These are phyloP conservation scores for Microcebus jonahi DNA, from an alignment of 2,113 vertebrate species.

Conservation along the genomic window DNA sequence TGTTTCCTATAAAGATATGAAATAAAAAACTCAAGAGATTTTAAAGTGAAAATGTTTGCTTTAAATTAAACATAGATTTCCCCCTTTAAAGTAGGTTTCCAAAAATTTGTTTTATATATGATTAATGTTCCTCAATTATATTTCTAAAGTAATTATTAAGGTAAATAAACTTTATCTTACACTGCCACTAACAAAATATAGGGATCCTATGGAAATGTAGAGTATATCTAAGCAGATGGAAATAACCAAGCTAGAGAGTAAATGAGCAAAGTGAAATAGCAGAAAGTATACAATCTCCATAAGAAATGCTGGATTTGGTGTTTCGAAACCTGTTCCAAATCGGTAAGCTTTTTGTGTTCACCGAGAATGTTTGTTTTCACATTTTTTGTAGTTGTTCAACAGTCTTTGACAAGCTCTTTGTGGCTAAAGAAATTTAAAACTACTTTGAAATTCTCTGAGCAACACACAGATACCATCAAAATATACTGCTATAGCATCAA, in stretches of 20 bases:
- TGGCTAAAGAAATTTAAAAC: conserved; percentile 75
- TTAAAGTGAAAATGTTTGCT: not conserved
- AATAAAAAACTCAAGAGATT: not conserved
- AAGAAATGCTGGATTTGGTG: conserved; percentile 36
- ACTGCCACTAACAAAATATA: not conserved
- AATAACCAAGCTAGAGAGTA: not conserved
- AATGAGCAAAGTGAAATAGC: not conserved
- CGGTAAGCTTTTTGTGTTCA: conserved; percentile 72
- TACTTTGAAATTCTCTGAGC: conserved; percentile 66
- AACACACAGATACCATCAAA: conserved; percentile 72
- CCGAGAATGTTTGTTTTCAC: conserved; percentile 68
- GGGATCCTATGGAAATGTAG: not conserved
- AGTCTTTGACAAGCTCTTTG: conserved; percentile 73
- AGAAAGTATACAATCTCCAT: not conserved
- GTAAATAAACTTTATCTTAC: not conserved
- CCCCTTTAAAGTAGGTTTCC: not conserved
- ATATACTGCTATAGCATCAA: conserved; percentile 44
- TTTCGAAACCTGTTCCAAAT: conserved; percentile 61
- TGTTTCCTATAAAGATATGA: not conserved
- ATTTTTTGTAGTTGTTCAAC: conserved; percentile 50
- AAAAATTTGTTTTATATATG: not conserved
- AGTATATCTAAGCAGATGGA: not conserved
- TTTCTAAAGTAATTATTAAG: not conserved
- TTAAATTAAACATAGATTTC: not conserved
- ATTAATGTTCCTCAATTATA: not conserved